phyloP scores from a whole-genome alignment of 2,113 vertebrate genomes.

The Labeo catla region DNA sequence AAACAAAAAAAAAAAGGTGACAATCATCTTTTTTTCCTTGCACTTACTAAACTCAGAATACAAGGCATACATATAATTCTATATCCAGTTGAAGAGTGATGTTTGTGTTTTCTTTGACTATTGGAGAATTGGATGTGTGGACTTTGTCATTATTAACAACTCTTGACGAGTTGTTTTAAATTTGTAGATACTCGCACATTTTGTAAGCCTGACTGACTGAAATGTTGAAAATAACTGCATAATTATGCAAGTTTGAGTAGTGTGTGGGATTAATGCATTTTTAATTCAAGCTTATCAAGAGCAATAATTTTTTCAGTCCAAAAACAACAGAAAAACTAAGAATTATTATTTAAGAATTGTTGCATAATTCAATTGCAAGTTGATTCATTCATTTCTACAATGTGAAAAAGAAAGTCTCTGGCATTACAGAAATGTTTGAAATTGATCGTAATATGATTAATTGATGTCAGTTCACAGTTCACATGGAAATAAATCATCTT shows the following conservation, averaged over 20 bases:
- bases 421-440: background rate
- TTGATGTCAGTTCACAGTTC: background rate
- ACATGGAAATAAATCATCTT: background rate
- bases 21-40: background rate
- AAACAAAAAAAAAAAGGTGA: too few relatives aligned
- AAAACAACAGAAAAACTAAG: background rate
- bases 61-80: background rate
- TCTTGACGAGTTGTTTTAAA: background rate
- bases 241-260: too few relatives aligned
- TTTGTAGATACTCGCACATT: too few relatives aligned
- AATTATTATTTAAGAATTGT: background rate
- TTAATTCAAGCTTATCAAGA: background rate
- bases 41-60: background rate
- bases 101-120: background rate
- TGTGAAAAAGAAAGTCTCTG: background rate
- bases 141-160: background rate
- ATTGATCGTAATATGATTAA: background rate
- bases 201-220: too few relatives aligned
- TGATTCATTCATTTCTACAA: background rate
- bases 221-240: too few relatives aligned
- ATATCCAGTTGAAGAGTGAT: too few relatives aligned
- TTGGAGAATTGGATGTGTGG: background rate
- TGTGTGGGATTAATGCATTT: too few relatives aligned
- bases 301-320: background rate
- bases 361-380: background rate